Evolutionary conservation across 2,113 vertebrate genomes (phyloP).

Genomic region (Antechinus flavipes): DNA sequence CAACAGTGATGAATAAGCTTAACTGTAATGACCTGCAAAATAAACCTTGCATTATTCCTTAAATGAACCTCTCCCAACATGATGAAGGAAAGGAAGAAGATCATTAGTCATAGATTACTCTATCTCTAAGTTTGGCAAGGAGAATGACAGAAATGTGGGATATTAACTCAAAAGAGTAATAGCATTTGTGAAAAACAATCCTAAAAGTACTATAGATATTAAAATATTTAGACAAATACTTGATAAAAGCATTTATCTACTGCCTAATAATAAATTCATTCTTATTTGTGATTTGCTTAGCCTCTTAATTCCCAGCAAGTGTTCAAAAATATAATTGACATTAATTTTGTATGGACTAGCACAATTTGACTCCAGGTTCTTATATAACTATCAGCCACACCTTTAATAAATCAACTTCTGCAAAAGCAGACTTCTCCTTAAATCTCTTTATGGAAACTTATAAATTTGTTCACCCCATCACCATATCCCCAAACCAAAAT

Average conservation of each 20-base stretch:
- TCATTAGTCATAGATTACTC: not conserved
- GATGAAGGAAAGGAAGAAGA: not conserved
- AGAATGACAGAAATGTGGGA: not conserved
- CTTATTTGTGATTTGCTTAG: slow-evolving; percentile 55
- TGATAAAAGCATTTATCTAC: not conserved
- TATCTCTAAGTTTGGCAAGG: not conserved
- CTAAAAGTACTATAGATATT: not conserved
- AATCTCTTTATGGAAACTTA: slow-evolving; percentile 48
- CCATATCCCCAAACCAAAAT: not conserved
- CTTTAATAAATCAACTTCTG: slow-evolving; percentile 60
- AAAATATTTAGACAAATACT: not conserved
- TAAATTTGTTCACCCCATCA: not conserved
- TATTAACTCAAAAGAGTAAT: not conserved
- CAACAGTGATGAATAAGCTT: not conserved
- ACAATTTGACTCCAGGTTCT: slow-evolving; percentile 34
- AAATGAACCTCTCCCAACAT: not conserved
- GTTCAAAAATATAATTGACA: slow-evolving; percentile 64
- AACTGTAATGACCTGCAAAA: not conserved
- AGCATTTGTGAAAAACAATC: not conserved
- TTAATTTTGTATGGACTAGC: slow-evolving; percentile 66
- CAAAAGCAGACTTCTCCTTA: slow-evolving; percentile 30
- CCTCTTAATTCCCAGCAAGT: slow-evolving; percentile 57
- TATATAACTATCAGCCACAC: slow-evolving; percentile 18
- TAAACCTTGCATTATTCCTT: not conserved
- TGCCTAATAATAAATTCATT: slow-evolving; percentile 18